Conservation (phyloP, 1,140 invertebrate genomes). For the Sinella curviseta region DNA sequence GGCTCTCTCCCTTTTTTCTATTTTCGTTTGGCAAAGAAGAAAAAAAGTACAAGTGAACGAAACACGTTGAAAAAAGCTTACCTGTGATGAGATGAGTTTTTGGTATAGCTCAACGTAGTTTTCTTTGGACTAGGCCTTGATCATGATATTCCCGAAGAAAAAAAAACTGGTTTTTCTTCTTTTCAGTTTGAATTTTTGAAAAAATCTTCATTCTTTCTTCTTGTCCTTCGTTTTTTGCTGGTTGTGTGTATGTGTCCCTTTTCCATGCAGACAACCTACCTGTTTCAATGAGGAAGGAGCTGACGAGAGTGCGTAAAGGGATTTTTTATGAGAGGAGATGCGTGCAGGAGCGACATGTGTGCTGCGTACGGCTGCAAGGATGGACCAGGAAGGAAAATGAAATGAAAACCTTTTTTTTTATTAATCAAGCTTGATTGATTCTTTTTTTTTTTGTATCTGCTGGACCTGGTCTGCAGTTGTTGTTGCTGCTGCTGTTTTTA, state of each 20-base stretch:
- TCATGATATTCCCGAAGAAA: too few species aligned
- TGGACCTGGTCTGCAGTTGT: too few species aligned
- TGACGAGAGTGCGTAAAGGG: not conserved
- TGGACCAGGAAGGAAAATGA: too few species aligned
- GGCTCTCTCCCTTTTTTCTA: not conserved
- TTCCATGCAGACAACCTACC: too few species aligned
- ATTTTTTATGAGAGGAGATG: not conserved
- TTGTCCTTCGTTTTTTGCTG: too few species aligned
- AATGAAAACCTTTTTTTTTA: not conserved
- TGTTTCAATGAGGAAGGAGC: too few species aligned
- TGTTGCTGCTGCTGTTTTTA: too few species aligned
- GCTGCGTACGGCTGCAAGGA: not conserved
- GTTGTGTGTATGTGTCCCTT: too few species aligned
- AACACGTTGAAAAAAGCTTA: too few species aligned
- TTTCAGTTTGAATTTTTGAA: not conserved
- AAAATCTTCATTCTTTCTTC: not conserved
- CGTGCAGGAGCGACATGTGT: not conserved
- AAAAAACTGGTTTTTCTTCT: conserved; percentile 21
- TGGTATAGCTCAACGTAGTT: too few species aligned
- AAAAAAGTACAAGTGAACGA: too few species aligned
- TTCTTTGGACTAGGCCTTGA: not conserved
- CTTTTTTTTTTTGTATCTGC: not conserved
- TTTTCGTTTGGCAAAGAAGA: not conserved
- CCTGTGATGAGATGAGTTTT: too few species aligned
- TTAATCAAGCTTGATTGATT: not conserved